Percentiles rank a stretch among this genome's conserved stretches.
phyloP scores from a whole-genome alignment of 2,113 vertebrate genomes.

The Okapia johnstoni region DNA sequence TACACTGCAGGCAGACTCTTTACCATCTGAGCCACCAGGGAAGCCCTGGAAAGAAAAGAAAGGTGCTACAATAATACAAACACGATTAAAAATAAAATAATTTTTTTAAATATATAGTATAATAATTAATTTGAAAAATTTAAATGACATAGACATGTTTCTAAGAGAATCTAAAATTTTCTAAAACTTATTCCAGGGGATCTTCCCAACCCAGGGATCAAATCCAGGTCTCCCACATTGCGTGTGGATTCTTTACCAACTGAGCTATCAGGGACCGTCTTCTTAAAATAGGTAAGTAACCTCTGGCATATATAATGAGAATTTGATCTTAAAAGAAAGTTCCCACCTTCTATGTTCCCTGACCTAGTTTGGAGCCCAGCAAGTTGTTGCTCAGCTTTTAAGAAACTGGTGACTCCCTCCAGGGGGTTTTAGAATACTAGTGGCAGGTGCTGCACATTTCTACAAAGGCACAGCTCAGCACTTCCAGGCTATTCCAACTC shows the following conservation, averaged over 20 bases:
- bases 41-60: background rate
- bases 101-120: background rate
- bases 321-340: conserved; percentile 19
- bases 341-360: conserved; percentile 18
- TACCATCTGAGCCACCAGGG: too few relatives aligned
- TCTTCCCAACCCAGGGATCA: background rate
- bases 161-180: background rate
- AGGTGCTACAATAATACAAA: background rate
- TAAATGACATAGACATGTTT: background rate
- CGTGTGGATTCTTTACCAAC: background rate
- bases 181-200: background rate
- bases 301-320: background rate
- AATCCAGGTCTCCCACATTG: background rate
- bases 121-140: background rate
- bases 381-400: conserved; percentile 61
- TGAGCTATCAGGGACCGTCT: background rate
- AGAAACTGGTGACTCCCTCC: conserved; percentile 50
- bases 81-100: background rate
- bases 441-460: conserved; percentile 51
- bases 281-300: background rate
- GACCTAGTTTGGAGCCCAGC: conserved; percentile 65
- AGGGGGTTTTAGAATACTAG: conserved; percentile 40
- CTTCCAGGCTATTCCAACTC: background rate
- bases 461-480: conserved; percentile 50
- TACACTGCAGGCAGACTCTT: too few relatives aligned